Evolutionary conservation across 2,113 vertebrate species (phyloP).

Genomic region (Balaenoptera acutorostrata): DNA sequence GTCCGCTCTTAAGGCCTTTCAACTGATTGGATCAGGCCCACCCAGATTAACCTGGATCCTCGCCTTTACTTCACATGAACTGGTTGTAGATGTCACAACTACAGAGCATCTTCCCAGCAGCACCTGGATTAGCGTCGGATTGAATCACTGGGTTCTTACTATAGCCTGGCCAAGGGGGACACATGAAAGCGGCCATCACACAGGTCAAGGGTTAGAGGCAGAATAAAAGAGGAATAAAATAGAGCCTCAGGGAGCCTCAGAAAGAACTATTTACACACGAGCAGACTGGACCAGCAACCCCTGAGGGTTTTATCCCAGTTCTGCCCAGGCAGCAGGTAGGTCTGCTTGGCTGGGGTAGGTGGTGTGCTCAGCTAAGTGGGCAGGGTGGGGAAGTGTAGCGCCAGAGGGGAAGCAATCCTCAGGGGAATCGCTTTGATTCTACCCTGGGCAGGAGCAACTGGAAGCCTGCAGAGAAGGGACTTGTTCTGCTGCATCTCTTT

Average conservation of each 20-base stretch:
- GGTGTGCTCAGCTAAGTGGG: background rate
- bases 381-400: rapidly evolving
- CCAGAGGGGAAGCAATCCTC: background rate
- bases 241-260: background rate
- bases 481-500: background rate
- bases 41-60: background rate
- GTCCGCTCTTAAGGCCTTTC: background rate
- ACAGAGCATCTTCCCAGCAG: background rate
- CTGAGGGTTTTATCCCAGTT: background rate
- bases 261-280: background rate
- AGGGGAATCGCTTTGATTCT: background rate
- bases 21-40: background rate
- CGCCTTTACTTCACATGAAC: background rate
- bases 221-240: background rate
- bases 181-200: background rate
- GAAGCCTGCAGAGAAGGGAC: background rate
- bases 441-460: background rate
- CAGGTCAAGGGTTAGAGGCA: background rate
- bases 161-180: background rate
- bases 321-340: background rate
- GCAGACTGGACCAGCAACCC: background rate
- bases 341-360: background rate
- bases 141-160: background rate
- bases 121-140: background rate
- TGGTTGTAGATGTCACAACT: background rate